These are phyloP conservation scores for Anthophora plumipes DNA, from an alignment of 2,888 invertebrate species.

Conservation along the genomic window DNA sequence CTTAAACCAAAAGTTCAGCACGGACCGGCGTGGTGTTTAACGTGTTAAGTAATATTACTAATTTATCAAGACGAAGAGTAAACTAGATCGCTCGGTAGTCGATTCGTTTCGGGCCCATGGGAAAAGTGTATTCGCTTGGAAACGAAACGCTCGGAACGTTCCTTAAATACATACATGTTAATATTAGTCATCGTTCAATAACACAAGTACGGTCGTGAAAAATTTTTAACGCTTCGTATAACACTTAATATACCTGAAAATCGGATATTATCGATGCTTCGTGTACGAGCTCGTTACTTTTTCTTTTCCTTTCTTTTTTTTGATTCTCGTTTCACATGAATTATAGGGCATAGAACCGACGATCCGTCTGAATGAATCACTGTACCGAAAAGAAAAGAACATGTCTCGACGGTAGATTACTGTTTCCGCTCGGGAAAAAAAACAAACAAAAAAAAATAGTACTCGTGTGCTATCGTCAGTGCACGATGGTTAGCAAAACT, in stretches of 20 bases:
- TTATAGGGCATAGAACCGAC: no score
- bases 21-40: no score
- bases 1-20: no score
- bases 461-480: slow-evolving; percentile 13
- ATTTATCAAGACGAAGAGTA: neutral
- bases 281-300: no score
- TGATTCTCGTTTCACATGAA: no score
- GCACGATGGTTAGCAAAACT: slow-evolving; percentile 68
- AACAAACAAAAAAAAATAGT: slow-evolving; percentile 17
- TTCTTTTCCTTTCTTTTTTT: no score
- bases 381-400: neutral
- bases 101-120: slow-evolving; percentile 14
- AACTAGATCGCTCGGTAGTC: slow-evolving; percentile 5
- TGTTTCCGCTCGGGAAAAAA: neutral
- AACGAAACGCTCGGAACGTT: slow-evolving; percentile 19
- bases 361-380: neutral
- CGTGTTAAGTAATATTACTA: neutral
- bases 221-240: neutral
- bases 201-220: slow-evolving; percentile 8
- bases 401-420: no score
- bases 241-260: neutral
- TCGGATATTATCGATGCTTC: neutral
- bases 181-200: neutral
- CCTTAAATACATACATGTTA: neutral
- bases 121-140: slow-evolving; percentile 11